These are phyloP conservation scores for Diplosoma virens DNA, from an alignment of 23 tunicate genomes.

Conservation along the genomic window DNA sequence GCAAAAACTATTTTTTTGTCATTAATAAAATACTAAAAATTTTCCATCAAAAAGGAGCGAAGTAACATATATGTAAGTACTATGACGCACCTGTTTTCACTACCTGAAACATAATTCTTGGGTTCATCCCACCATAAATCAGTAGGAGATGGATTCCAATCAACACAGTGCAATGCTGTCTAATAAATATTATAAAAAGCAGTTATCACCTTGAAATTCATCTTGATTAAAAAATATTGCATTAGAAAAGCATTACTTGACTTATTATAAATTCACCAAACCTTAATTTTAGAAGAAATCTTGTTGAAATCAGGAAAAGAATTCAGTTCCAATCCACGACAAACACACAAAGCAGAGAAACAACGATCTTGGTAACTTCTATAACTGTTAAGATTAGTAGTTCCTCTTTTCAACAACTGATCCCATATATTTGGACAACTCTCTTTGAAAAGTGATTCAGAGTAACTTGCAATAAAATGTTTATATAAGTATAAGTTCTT, in stretches of 20 bases:
- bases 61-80: too few relatives aligned
- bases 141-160: constrained; percentile 89
- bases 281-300: constrained; percentile 21
- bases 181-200: neutral
- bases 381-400: neutral
- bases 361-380: neutral
- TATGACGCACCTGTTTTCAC: too few relatives aligned
- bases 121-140: constrained; percentile 59
- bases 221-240: neutral
- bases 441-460: neutral
- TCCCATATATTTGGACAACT: neutral
- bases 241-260: neutral
- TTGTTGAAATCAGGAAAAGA: neutral
- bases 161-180: constrained; percentile 31
- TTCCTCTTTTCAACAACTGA: neutral
- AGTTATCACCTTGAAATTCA: neutral
- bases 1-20: too few relatives aligned
- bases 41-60: too few relatives aligned
- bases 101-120: too few relatives aligned
- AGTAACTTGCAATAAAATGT: neutral
- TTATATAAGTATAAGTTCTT: neutral
- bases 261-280: neutral
- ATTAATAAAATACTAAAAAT: too few relatives aligned
- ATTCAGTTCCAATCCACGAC: constrained; percentile 32
- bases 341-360: constrained; percentile 50